Evolutionary conservation across 2,113 vertebrate species (phyloP).

Genomic region (Austrofundulus limnaeus): DNA sequence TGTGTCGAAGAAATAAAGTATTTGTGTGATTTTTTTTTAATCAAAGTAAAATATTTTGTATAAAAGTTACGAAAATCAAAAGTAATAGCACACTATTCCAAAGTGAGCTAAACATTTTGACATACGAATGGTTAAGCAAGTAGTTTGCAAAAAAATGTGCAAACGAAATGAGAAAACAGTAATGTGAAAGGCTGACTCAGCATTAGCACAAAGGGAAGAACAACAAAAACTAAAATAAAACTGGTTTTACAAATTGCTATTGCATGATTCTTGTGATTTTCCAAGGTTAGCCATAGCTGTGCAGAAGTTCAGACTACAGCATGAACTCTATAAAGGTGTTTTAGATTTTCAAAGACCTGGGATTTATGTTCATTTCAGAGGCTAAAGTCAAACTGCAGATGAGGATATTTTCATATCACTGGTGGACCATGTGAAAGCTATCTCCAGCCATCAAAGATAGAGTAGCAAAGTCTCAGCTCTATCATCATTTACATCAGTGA

Average conservation of each 20-base stretch:
- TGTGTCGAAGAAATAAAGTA: too few relatives aligned
- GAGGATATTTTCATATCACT: slow-evolving; percentile 64
- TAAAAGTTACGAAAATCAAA: not conserved
- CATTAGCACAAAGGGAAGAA: too few relatives aligned
- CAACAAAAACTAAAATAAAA: too few relatives aligned
- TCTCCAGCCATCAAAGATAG: slow-evolving; percentile 57
- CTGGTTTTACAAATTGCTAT: not conserved
- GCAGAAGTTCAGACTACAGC: slow-evolving; percentile 35
- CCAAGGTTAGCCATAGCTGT: slow-evolving; percentile 68
- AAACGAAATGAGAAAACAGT: too few relatives aligned
- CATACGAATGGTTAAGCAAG: too few relatives aligned
- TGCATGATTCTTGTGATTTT: slow-evolving; percentile 46
- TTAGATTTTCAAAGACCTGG: slow-evolving; percentile 28
- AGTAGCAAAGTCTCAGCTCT: slow-evolving; percentile 54
- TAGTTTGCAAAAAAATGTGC: too few relatives aligned
- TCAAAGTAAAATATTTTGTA: too few relatives aligned
- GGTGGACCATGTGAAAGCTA: slow-evolving; percentile 55
- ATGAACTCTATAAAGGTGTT: slow-evolving; percentile 46
- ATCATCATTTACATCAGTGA: slow-evolving; percentile 69
- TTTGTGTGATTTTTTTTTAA: too few relatives aligned
- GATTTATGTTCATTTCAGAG: slow-evolving; percentile 52
- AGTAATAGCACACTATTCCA: too few relatives aligned
- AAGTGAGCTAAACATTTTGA: too few relatives aligned
- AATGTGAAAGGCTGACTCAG: too few relatives aligned
- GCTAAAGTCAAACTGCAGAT: slow-evolving; percentile 46